A percentile compares a stretch with the other conserved stretches of the same genome.
phyloP scores from a whole-genome alignment of 2,113 vertebrate genomes.

The Gallinago undulata region DNA sequence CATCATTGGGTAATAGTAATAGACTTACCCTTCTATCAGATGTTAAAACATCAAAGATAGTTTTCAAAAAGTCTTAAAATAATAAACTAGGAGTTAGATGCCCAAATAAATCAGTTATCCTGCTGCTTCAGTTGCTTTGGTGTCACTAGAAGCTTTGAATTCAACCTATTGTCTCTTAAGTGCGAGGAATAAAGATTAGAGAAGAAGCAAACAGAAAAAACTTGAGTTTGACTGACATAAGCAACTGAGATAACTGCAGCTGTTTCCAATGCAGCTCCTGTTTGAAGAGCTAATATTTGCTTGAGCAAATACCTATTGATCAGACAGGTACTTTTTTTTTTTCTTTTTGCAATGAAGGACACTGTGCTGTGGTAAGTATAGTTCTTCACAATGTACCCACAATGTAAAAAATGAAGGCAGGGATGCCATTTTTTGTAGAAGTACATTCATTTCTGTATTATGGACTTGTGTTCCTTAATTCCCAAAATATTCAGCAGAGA shows the following conservation, averaged over 20 bases:
- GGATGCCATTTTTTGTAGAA: neutral
- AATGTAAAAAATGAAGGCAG: neutral
- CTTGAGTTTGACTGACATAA: neutral
- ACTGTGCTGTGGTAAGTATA: neutral
- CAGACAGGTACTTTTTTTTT: neutral
- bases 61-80: neutral
- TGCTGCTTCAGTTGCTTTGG: neutral
- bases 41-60: neutral
- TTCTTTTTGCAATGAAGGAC: neutral
- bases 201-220: neutral
- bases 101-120: neutral
- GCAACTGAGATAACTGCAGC: slow-evolving; percentile 5
- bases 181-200: neutral
- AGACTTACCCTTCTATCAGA: neutral
- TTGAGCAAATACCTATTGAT: neutral
- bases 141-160: neutral
- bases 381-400: neutral
- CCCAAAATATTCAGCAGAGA: neutral
- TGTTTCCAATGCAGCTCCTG: neutral
- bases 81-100: neutral
- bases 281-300: slow-evolving; percentile 20
- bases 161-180: neutral
- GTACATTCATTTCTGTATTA: neutral
- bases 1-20: neutral
- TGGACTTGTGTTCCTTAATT: neutral